Evolutionary conservation across 2,113 vertebrate genomes (phyloP).

Genomic region (Percopsis transmontana): DNA sequence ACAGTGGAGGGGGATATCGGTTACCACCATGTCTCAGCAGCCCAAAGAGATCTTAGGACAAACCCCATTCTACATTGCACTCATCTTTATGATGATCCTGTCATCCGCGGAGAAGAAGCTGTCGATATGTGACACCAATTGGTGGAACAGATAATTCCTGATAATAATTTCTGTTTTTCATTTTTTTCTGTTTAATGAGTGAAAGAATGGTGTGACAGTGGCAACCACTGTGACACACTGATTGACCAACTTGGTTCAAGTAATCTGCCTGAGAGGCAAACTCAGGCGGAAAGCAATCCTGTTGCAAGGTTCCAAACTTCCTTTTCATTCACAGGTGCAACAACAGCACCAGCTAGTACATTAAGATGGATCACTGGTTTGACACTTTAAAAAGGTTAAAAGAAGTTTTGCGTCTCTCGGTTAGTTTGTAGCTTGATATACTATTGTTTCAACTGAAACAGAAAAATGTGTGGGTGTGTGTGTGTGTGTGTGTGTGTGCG

Average conservation of each 20-base stretch:
- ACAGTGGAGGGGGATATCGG: slow-evolving; percentile 39
- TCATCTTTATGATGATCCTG: slow-evolving; percentile 85
- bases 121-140: slow-evolving; percentile 85
- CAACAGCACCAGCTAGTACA: slow-evolving; percentile 56
- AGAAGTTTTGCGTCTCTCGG: slow-evolving; percentile 48
- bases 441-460: slow-evolving; percentile 1
- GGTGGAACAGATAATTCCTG: slow-evolving; percentile 82
- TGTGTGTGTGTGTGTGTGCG: slow-evolving; percentile 1
- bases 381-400: slow-evolving; percentile 65
- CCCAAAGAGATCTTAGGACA: slow-evolving; percentile 57
- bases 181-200: background rate
- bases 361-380: slow-evolving; percentile 59
- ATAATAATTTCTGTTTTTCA: background rate
- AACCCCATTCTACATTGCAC: slow-evolving; percentile 83
- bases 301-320: slow-evolving; percentile 67
- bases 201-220: background rate
- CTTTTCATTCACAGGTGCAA: slow-evolving; percentile 59
- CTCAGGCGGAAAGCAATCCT: slow-evolving; percentile 71
- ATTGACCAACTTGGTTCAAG: slow-evolving; percentile 44
- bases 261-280: slow-evolving; percentile 60
- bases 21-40: slow-evolving; percentile 26
- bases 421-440: slow-evolving; percentile 54
- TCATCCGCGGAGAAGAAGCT: slow-evolving; percentile 83
- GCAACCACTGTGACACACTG: slow-evolving; percentile 34
- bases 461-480: no score